These are phyloP conservation scores for Sus scrofa DNA, from an alignment of 2,113 vertebrate species.

Conservation along the genomic window DNA sequence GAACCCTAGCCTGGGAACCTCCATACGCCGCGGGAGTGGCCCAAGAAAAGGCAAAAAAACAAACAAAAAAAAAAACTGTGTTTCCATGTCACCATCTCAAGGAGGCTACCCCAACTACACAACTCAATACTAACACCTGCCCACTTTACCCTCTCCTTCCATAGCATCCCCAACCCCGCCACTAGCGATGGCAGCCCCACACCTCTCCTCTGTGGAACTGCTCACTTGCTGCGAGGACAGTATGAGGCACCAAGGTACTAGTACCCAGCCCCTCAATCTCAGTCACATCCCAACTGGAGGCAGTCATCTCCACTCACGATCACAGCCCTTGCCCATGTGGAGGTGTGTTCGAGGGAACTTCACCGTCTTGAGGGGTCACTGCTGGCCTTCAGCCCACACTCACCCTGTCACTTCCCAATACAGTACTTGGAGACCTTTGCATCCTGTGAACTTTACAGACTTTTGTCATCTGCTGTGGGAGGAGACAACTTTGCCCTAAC, in stretches of 20 bases:
- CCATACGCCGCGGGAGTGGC: too few species aligned
- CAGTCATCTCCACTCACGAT: neutral
- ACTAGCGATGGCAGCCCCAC: neutral
- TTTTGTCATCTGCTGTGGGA: conserved; percentile 70
- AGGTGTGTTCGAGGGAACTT: neutral
- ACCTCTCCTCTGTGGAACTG: neutral
- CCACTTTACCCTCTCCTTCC: neutral
- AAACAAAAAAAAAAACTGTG: neutral
- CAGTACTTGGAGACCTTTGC: neutral
- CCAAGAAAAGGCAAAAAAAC: too few species aligned
- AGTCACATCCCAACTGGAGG: neutral
- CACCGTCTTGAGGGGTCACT: fast-evolving
- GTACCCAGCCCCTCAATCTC: neutral
- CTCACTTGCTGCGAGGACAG: neutral
- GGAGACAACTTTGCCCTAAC: conserved; percentile 57
- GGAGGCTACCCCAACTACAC: neutral
- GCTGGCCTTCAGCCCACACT: neutral
- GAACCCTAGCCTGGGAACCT: too few species aligned
- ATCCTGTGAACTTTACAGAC: neutral
- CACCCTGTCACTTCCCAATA: neutral
- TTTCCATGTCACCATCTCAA: neutral
- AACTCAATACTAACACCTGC: neutral
- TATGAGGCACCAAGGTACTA: neutral
- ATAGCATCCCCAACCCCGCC: neutral
- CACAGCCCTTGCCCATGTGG: neutral